Base-by-base conservation (phyloP, 92 coral and sea anemone genomes). In the Isaurus tuberculatus region DNA sequence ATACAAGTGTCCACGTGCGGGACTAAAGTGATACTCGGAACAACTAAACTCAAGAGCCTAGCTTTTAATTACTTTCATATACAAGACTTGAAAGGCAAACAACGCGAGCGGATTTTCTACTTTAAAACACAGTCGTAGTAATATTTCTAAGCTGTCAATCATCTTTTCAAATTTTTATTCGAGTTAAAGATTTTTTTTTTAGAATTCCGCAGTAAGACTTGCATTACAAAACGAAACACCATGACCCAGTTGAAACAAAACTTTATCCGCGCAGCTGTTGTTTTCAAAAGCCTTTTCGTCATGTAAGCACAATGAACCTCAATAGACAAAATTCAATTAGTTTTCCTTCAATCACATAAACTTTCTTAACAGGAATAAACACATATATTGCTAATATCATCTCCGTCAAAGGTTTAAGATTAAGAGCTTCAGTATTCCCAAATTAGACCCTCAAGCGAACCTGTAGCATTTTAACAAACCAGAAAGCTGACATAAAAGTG, bases 261-360 rank as follows among this genome's bases (percentile, higher is more conserved):
- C 70, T 70, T 40, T 9, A 40, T 48, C 53, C 68, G 31, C 23
- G 80, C 86, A 83, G 86, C 86, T 83, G 86, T 72, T 83, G 68
- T 83, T 70, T 51, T 72, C 65, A 57, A 43, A 83, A 70, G 49
- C 42, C 65, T 37, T 33, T 16, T 70, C 68, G 86, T 68, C 77
- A 68, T 83, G 65, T 70, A 55, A 83, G 79, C 15, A 83, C 77
- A 70, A 57, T 67, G 48, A 33, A 67, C 27, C 80, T 70, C 80
- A 16, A 70, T 46, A 83, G 86, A 80, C 70, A 83, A 70, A 68
- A 70, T 72, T 83, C 86, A 83, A 83, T 83, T 83, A 83, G 79
- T 31, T 77, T 60, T 57, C 51, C 82, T 77, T 77, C 82, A 77
- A 57, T 58, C 51, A 33, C 82, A 34, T 30, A 77, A 77, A 20